Conservation (phyloP, 2,113 vertebrate genomes). For the Gulo gulo region DNA sequence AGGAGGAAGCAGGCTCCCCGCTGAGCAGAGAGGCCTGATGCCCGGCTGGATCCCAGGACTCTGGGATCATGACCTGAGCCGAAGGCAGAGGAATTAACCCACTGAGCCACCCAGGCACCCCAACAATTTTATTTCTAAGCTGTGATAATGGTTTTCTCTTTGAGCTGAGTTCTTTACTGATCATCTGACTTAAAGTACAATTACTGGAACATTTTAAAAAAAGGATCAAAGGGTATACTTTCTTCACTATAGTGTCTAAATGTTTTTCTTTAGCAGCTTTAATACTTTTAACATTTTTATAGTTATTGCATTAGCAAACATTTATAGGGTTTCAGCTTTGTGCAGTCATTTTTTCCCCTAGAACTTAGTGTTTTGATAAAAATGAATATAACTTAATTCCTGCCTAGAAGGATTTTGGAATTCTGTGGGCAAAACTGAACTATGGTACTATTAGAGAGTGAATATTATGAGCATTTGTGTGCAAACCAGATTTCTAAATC, state of each 20-base stretch:
- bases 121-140: background rate
- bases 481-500: slow-evolving; percentile 9
- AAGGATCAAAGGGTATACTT: background rate
- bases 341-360: background rate
- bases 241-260: background rate
- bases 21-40: no score
- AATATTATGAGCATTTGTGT: background rate
- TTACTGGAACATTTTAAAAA: background rate
- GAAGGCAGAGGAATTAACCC: no score
- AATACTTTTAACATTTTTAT: background rate
- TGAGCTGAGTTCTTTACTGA: background rate
- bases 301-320: background rate
- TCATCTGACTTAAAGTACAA: background rate
- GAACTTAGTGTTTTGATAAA: slow-evolving; percentile 9
- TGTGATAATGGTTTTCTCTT: background rate
- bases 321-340: background rate
- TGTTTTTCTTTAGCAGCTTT: background rate
- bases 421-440: background rate
- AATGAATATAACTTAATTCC: background rate
- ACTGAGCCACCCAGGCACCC: no score
- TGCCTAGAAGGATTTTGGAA: background rate
- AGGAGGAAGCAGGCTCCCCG: no score
- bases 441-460: background rate
- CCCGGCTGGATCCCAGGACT: no score
- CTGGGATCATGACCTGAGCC: no score